These are phyloP conservation scores for Sphaerodactylus townsendi DNA, from an alignment of 2,113 vertebrate species.

Conservation along the genomic window DNA sequence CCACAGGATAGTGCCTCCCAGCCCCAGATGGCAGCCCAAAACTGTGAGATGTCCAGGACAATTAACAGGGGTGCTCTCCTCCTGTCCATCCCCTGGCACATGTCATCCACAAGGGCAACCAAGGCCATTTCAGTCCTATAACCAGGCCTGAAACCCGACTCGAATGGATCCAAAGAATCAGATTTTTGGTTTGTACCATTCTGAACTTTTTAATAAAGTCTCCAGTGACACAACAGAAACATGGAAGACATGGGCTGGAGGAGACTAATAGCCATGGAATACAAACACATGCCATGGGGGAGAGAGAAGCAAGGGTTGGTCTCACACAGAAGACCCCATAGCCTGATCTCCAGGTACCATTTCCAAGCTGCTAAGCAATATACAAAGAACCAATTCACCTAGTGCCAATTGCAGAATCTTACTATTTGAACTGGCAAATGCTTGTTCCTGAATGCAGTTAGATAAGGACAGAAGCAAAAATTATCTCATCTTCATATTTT, in stretches of 20 bases:
- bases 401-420: background rate
- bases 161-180: too few species aligned
- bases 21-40: too few species aligned
- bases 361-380: background rate
- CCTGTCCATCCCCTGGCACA: too few species aligned
- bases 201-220: background rate
- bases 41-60: too few species aligned
- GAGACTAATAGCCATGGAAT: background rate
- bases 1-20: too few species aligned
- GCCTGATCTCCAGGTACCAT: background rate
- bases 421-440: background rate
- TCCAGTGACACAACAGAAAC: background rate
- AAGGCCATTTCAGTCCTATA: too few species aligned
- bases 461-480: background rate
- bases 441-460: constrained; percentile 1
- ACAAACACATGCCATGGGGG: too few species aligned
- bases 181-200: background rate
- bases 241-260: background rate
- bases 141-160: too few species aligned
- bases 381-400: background rate
- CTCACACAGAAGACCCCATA: background rate
- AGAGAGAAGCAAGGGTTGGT: background rate
- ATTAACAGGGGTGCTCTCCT: too few species aligned
- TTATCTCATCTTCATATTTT: constrained; percentile 15
- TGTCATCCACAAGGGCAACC: too few species aligned